Percentiles rank a stretch among this genome's conserved stretches.
These are phyloP conservation scores for Hydrolagus affinis DNA, from an alignment of 2,113 vertebrate species.

Conservation along the genomic window DNA sequence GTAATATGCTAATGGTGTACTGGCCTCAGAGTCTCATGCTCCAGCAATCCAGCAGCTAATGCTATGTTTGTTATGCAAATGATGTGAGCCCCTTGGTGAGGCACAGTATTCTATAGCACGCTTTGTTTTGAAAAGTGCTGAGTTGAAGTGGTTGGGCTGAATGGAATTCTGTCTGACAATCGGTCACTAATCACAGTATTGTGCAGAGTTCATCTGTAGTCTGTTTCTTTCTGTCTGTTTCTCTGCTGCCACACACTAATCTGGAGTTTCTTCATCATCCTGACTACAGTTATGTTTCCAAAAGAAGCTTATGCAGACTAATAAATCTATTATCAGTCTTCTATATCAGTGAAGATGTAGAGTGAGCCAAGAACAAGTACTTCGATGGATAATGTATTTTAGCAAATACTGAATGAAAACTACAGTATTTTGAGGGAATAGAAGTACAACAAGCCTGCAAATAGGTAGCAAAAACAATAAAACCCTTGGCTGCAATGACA, in stretches of 20 bases:
- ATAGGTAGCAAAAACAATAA: too few species aligned
- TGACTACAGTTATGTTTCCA: background rate
- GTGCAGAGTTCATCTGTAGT: background rate
- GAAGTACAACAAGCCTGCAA: too few species aligned
- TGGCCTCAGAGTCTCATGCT: background rate
- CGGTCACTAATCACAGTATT: background rate
- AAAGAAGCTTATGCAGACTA: background rate
- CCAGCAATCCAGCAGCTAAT: slow-evolving; percentile 5
- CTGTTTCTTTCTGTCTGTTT: background rate
- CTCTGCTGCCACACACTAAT: background rate
- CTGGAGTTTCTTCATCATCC: background rate
- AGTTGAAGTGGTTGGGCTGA: background rate
- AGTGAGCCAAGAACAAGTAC: background rate
- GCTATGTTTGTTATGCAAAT: slow-evolving; percentile 1
- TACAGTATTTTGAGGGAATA: background rate
- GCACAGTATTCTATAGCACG: background rate
- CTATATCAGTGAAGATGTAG: background rate
- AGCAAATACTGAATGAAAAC: background rate
- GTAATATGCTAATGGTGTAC: background rate
- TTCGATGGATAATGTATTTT: background rate
- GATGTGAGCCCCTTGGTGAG: background rate
- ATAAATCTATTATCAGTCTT: background rate
- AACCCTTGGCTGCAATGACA: too few species aligned
- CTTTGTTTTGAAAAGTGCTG: background rate
- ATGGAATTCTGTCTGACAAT: slow-evolving; percentile 13